Percentiles rank a stretch among this genome's conserved stretches.
Conservation (phyloP, 2,113 vertebrate species). For the Rhabdomys dilectus region DNA sequence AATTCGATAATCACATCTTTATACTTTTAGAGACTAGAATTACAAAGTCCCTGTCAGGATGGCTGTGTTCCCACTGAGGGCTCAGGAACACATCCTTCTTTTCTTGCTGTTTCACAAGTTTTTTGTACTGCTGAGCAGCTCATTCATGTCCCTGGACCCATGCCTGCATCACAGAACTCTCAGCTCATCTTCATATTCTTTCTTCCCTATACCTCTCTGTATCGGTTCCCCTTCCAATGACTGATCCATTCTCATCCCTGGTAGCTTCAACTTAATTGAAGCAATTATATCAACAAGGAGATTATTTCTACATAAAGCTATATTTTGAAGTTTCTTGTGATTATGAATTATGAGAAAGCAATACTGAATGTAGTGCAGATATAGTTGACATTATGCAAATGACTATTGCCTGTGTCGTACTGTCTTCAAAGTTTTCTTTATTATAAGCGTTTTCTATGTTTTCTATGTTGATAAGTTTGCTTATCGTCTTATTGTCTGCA, state of each 20-base stretch:
- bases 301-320: background rate
- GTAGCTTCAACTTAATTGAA: background rate
- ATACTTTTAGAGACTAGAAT: background rate
- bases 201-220: background rate
- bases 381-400: background rate
- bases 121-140: background rate
- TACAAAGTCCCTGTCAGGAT: background rate
- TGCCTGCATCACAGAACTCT: background rate
- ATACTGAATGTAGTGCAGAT: background rate
- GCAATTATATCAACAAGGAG: background rate
- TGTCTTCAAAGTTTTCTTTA: conserved; percentile 7
- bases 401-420: background rate
- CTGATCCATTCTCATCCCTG: background rate
- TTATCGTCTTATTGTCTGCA: background rate
- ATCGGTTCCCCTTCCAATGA: background rate
- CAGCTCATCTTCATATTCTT: background rate
- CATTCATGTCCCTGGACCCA: background rate
- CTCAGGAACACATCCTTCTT: background rate
- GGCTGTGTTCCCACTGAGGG: background rate
- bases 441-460: background rate
- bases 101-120: background rate
- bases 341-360: background rate
- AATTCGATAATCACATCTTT: background rate
- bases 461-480: background rate
- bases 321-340: background rate